phyloP scores from a whole-genome alignment of 2,113 vertebrate genomes.

The Emydura subglobosa region DNA sequence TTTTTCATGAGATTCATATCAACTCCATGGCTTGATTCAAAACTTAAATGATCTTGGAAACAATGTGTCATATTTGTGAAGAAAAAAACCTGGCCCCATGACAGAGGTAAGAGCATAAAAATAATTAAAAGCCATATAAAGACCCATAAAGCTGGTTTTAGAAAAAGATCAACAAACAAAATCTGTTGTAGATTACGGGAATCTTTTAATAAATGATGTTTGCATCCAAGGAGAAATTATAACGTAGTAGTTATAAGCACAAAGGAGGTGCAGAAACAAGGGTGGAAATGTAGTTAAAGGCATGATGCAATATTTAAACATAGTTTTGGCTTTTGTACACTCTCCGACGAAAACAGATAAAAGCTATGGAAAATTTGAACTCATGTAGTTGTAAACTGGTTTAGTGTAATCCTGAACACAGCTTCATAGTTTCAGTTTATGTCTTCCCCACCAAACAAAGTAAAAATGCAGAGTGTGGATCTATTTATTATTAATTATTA shows the following conservation, averaged over 20 bases:
- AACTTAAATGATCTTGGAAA: slow-evolving; percentile 40
- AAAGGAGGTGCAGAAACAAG: slow-evolving; percentile 22
- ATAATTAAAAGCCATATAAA: slow-evolving; percentile 40
- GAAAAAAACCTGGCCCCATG: slow-evolving; percentile 52
- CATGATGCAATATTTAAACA: not conserved
- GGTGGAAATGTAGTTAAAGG: not conserved
- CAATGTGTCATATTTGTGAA: slow-evolving; percentile 44
- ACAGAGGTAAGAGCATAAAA: slow-evolving; percentile 46
- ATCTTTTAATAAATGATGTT: not conserved
- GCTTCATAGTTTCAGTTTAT: not conserved
- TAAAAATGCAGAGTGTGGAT: not conserved
- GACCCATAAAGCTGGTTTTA: slow-evolving; percentile 55
- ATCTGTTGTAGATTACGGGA: not conserved
- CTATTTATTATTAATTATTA: not conserved
- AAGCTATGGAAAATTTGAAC: not conserved
- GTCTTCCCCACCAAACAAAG: slow-evolving; percentile 13
- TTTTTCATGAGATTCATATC: not conserved
- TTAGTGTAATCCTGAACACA: not conserved
- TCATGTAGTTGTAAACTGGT: not conserved
- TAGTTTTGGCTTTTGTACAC: not conserved
- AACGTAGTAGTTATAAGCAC: slow-evolving; percentile 30
- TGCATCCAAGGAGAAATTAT: not conserved
- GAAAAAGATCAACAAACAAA: slow-evolving; percentile 1
- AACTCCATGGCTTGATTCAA: slow-evolving; percentile 17
- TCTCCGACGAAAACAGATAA: not conserved